Evolutionary conservation across 2,888 invertebrate species (phyloP), one percentile per base, ranked within the genome.

Genomic region (Asteroscopus sphinx): DNA sequence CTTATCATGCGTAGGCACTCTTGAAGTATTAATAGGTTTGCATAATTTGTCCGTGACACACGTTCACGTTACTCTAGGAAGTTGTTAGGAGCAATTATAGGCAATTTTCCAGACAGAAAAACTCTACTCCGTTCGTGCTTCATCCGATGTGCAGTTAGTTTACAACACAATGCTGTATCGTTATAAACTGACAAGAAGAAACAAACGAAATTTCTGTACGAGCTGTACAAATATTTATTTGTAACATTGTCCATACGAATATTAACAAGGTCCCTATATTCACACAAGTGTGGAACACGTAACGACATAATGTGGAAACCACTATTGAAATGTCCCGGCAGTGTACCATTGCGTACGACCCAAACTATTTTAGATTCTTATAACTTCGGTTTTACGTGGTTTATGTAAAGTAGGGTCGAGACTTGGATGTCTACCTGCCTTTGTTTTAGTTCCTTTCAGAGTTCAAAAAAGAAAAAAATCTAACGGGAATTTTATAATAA

Each of bases 81-180:
- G 86, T 86, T 72, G 83, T 85, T 86, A 72, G 56, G 56, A 77
- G 78, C 80, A 86, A 88, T 88, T 89, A 87, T 80, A 79, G 79
- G 75, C 75, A 80, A 86, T 88, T 88, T 87, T 81, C 80, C 79
- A 79, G 74, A 75, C 71, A 54, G 77, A 86, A 85, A 84, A 87
- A 87, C 78, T 72, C 60, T 66, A 67, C 68, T 54, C 60, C 48
- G 63, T 73, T 51, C 68, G 44, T 72, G 68, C 49, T 69, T 70
- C 71, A 68, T 72, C 68, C 68, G 51, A 52, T 54, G 66, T 77
- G 78, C 82, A 75, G 82, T 84, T 82, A 81, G 65, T 63, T 74
- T 55, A 49, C 58, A 36, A 53, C 33, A 28, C 33, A 47, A 30
- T 41, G 36, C 12, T 26, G 21, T 58, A 51, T 58, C 15, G 49